These are phyloP conservation scores for Bugulina stolonifera DNA, from an alignment of 2,888 invertebrate species.

Conservation along the genomic window DNA sequence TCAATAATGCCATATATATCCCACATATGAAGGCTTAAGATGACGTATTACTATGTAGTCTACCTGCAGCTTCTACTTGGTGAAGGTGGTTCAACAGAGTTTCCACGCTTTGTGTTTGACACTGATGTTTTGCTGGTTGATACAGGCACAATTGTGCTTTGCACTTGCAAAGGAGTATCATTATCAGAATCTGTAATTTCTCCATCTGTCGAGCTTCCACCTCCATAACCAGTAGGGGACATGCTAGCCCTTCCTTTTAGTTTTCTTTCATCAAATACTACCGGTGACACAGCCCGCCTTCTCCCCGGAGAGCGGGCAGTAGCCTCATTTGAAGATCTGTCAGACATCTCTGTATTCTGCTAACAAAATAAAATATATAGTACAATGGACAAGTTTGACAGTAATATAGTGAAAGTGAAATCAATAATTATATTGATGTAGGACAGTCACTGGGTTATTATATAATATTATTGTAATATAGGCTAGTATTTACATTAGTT, in stretches of 20 bases:
- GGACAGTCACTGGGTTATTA: no score
- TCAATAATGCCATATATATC: no score
- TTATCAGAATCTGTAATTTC: conserved; percentile 4
- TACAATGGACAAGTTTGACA: no score
- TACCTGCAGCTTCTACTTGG: neutral
- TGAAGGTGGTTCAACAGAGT: neutral
- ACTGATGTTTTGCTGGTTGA: neutral
- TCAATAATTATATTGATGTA: no score
- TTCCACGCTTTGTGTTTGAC: neutral
- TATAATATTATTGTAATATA: no score
- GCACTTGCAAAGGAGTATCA: neutral
- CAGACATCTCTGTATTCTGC: no score
- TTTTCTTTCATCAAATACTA: neutral
- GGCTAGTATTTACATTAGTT: no score
- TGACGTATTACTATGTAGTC: neutral
- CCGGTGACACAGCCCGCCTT: neutral
- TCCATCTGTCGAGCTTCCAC: neutral
- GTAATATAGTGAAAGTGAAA: no score
- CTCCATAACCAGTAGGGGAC: conserved; percentile 1
- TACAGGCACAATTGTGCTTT: neutral
- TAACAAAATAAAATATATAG: no score
- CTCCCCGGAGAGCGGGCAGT: no score
- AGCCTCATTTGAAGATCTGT: no score
- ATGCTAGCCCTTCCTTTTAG: neutral
- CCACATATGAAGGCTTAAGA: no score